Evolutionary conservation across 2,113 vertebrate genomes (phyloP).

Genomic region (Catharus fuscescens): DNA sequence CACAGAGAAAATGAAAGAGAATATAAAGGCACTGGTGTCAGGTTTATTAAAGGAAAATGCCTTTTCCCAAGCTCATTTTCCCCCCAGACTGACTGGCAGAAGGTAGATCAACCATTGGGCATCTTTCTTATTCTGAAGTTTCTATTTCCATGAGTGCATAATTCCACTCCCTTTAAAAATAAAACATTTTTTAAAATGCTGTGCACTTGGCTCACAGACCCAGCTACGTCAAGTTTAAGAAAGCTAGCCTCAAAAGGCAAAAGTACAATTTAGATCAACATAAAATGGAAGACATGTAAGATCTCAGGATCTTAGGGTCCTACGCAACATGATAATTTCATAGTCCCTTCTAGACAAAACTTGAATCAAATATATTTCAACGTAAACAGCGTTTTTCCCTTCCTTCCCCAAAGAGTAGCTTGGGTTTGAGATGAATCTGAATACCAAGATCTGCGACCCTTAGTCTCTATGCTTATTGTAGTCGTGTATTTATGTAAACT

Average conservation of each 20-base stretch:
- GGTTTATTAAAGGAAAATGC: neutral
- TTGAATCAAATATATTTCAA: neutral
- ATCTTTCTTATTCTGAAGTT: neutral
- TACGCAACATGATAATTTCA: neutral
- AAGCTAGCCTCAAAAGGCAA: neutral
- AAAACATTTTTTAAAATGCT: neutral
- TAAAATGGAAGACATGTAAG: neutral
- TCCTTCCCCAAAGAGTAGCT: neutral
- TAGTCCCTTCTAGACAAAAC: neutral
- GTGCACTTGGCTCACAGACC: neutral
- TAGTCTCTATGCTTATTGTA: neutral
- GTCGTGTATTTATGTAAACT: neutral
- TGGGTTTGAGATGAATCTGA: neutral
- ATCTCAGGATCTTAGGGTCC: neutral
- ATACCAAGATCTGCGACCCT: neutral
- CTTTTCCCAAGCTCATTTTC: neutral
- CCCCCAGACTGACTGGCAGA: neutral
- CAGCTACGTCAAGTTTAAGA: neutral
- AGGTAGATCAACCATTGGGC: neutral
- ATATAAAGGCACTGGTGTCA: neutral
- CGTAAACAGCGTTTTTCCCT: neutral
- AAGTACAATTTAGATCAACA: neutral
- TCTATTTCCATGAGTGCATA: neutral
- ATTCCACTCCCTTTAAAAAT: conserved; percentile 1
- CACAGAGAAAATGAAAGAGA: neutral